Evolutionary conservation across 2,888 invertebrate species (phyloP).

Genomic region (Caenorhabditis sinica): DNA sequence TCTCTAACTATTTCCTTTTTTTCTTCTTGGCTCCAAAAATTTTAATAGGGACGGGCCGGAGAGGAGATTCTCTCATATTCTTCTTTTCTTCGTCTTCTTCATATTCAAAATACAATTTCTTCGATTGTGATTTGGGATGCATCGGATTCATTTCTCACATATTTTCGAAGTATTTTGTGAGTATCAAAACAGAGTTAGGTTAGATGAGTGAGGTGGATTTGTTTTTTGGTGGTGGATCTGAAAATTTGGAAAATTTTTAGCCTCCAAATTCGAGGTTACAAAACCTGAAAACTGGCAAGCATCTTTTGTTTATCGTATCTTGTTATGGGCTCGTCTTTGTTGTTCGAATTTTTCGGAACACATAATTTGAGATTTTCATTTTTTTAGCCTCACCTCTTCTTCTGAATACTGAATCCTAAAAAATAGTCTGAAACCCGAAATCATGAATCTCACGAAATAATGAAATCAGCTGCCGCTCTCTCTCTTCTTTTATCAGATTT

Average conservation of each 20-base stretch:
- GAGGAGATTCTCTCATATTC: too few relatives aligned
- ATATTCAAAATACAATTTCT: slow-evolving; percentile 4
- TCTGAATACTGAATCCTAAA: too few relatives aligned
- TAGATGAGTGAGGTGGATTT: not conserved
- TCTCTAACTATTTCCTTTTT: not conserved
- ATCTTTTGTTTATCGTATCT: too few relatives aligned
- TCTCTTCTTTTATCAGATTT: slow-evolving; percentile 26
- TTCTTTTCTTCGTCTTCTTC: too few relatives aligned
- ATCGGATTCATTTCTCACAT: slow-evolving; percentile 10
- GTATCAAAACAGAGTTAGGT: slow-evolving; percentile 2
- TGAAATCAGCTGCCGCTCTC: slow-evolving; percentile 39
- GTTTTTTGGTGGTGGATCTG: not conserved
- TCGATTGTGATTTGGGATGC: slow-evolving; percentile 2
- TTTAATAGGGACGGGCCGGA: not conserved
- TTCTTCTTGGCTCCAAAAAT: not conserved
- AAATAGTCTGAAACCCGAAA: not conserved
- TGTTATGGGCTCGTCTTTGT: too few relatives aligned
- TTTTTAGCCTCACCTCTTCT: not conserved
- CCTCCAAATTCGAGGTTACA: too few relatives aligned
- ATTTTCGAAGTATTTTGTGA: not conserved
- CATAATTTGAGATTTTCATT: not conserved
- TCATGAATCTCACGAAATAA: slow-evolving; percentile 32
- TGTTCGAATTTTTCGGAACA: too few relatives aligned
- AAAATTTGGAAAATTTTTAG: too few relatives aligned
- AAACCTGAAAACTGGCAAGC: too few relatives aligned